Evolutionary conservation across 2,888 invertebrate species (phyloP).

Genomic region (Mesorhabditis spiculigera): DNA sequence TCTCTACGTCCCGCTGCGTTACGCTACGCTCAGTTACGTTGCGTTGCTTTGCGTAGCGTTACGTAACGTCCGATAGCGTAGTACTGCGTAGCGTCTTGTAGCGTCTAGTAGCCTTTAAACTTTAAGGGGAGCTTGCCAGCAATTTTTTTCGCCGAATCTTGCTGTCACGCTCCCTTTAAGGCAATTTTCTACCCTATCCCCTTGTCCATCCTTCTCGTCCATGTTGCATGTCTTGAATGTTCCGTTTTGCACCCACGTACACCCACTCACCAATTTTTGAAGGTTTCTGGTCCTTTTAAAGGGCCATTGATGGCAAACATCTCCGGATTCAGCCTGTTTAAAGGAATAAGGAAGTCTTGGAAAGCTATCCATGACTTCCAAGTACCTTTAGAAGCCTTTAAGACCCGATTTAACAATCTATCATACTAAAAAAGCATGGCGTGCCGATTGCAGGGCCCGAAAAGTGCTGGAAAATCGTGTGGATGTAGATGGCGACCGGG

Average conservation of each 20-base stretch:
- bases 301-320: neutral
- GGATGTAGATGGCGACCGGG: slow-evolving; percentile 98
- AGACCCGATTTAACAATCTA: neutral
- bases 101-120: too few relatives aligned
- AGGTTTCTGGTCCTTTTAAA: slow-evolving; percentile 5
- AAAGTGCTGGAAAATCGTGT: slow-evolving; percentile 97
- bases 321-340: neutral
- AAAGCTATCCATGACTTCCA: neutral
- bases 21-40: too few relatives aligned
- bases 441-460: slow-evolving; percentile 73
- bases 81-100: too few relatives aligned
- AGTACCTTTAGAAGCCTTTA: neutral
- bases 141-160: too few relatives aligned
- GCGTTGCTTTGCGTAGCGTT: too few relatives aligned
- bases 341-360: neutral
- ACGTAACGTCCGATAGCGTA: too few relatives aligned
- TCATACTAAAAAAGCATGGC: neutral
- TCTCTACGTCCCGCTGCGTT: too few relatives aligned
- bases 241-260: neutral
- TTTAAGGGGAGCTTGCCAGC: too few relatives aligned
- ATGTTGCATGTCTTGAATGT: too few relatives aligned
- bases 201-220: too few relatives aligned
- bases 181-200: too few relatives aligned
- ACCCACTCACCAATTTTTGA: neutral
- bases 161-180: too few relatives aligned